Conservation (phyloP, 2,797 vertebrate genomes). For the Tiaroga cobitis region DNA sequence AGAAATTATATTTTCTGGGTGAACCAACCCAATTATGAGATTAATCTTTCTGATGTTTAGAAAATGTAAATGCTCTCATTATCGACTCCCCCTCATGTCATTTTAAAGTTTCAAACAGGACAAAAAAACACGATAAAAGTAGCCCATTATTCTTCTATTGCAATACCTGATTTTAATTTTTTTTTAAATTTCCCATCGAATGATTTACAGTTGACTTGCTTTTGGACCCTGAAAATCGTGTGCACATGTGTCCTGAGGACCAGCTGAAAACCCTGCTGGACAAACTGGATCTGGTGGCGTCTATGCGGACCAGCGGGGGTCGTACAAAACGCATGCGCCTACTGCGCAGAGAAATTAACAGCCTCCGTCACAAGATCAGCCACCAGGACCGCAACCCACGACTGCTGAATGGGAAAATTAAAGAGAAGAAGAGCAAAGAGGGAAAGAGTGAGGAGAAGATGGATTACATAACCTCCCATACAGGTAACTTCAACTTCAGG, state of each 20-base stretch:
- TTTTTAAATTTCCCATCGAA: background rate
- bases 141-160: background rate
- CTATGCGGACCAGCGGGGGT: slow-evolving; percentile 90
- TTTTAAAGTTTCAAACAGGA: background rate
- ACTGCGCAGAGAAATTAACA: slow-evolving; percentile 92
- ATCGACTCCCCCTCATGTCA: background rate
- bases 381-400: slow-evolving; percentile 78
- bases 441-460: slow-evolving; percentile 60
- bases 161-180: background rate
- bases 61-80: background rate
- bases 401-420: slow-evolving; percentile 75
- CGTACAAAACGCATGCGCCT: slow-evolving; percentile 91
- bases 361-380: slow-evolving; percentile 85
- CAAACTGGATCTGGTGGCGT: slow-evolving; percentile 90
- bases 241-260: slow-evolving; percentile 88
- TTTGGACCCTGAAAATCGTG: slow-evolving; percentile 88
- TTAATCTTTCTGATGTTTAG: background rate
- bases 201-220: slow-evolving; percentile 87
- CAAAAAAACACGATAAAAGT: background rate
- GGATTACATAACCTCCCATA: slow-evolving; percentile 33
- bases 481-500: slow-evolving; percentile 41
- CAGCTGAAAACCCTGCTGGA: slow-evolving; percentile 95
- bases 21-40: background rate
- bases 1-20: too few species aligned
- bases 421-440: slow-evolving; percentile 62